Percentiles rank a stretch among this genome's conserved stretches.
phyloP scores from a whole-genome alignment of 2,113 vertebrate genomes.

The Gallinago jamesoni region DNA sequence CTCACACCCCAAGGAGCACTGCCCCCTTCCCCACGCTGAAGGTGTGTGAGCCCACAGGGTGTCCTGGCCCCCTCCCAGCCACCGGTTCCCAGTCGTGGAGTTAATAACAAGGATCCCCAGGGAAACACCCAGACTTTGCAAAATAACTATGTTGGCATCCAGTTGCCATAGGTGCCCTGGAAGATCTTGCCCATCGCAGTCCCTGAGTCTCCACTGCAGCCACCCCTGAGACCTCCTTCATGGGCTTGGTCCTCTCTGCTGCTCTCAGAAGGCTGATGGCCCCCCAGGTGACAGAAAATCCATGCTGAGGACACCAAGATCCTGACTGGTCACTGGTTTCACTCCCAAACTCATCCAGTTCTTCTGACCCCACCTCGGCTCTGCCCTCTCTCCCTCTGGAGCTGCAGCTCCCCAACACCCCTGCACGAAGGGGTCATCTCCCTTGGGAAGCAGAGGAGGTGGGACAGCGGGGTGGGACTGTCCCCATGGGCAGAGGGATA shows the following conservation, averaged over 20 bases:
- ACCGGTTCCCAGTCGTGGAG: fast-evolving
- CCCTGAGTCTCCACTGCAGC: fast-evolving
- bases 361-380: background rate
- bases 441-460: background rate
- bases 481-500: background rate
- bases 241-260: background rate
- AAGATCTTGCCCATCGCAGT: background rate
- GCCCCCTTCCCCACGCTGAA: fast-evolving
- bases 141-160: background rate
- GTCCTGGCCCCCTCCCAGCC: background rate
- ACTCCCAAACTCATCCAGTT: background rate
- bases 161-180: background rate
- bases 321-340: background rate
- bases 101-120: background rate
- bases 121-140: background rate
- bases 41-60: fast-evolving
- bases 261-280: background rate
- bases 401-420: background rate
- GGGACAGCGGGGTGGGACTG: background rate
- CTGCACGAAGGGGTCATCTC: background rate
- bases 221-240: background rate
- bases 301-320: background rate
- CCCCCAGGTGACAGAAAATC: background rate
- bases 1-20: background rate
- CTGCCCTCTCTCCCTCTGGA: background rate